These are phyloP conservation scores for Myrmophylax atrothorax DNA, from an alignment of 2,113 vertebrate genomes.

Conservation along the genomic window DNA sequence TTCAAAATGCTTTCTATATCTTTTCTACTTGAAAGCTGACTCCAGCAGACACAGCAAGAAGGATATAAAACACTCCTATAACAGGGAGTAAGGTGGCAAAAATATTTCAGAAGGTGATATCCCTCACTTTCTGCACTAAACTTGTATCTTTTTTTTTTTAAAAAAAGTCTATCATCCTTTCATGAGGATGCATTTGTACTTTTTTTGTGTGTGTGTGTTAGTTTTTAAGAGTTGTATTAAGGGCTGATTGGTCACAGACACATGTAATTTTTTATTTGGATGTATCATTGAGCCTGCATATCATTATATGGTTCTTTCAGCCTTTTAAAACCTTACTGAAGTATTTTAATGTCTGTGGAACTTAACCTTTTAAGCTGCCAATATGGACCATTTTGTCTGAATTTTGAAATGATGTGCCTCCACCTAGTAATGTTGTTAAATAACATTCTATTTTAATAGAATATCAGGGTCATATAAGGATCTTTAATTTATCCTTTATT, in stretches of 20 bases:
- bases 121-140: neutral
- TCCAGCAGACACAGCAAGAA: neutral
- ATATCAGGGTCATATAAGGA: neutral
- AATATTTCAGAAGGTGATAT: neutral
- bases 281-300: neutral
- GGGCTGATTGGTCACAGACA: neutral
- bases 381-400: neutral
- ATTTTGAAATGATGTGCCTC: neutral
- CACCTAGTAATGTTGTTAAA: neutral
- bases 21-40: neutral
- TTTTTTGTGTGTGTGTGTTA: neutral
- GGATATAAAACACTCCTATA: neutral
- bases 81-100: neutral
- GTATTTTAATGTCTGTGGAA: neutral
- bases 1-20: neutral
- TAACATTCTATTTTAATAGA: neutral
- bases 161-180: neutral
- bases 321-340: neutral
- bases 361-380: neutral
- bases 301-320: neutral
- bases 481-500: neutral
- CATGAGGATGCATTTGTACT: neutral
- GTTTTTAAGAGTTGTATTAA: neutral
- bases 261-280: neutral
- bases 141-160: neutral